These are phyloP conservation scores for Podiceps cristatus DNA, from an alignment of 2,113 vertebrate species.

Conservation along the genomic window DNA sequence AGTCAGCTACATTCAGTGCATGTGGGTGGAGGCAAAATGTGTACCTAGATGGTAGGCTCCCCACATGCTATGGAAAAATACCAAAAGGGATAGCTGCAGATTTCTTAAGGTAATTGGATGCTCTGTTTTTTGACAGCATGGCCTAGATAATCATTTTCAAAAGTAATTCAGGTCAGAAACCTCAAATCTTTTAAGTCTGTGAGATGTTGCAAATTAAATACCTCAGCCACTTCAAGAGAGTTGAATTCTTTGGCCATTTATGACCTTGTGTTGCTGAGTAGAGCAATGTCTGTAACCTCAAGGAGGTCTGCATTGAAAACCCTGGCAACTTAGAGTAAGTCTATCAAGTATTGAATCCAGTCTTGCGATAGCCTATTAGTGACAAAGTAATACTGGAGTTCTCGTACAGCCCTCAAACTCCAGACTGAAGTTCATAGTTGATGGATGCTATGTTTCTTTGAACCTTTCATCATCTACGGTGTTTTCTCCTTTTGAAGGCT, in stretches of 20 bases:
- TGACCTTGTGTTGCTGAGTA: neutral
- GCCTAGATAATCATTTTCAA: neutral
- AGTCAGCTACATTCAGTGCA: neutral
- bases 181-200: neutral
- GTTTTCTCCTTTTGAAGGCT: neutral
- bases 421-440: neutral
- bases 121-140: neutral
- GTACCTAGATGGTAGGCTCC: neutral
- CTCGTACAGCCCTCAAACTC: neutral
- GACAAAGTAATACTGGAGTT: neutral
- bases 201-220: neutral
- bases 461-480: accelerated
- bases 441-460: neutral
- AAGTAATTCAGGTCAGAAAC: neutral
- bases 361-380: neutral
- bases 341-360: neutral
- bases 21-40: neutral
- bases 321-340: neutral
- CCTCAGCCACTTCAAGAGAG: neutral
- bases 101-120: neutral
- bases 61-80: neutral
- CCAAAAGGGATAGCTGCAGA: neutral
- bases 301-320: neutral
- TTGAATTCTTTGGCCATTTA: constrained; percentile 19
- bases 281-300: neutral